A percentile compares a stretch with the other conserved stretches of the same genome.
These are phyloP conservation scores for Coenonympha arcania DNA, from an alignment of 2,888 invertebrate genomes.

Conservation along the genomic window DNA sequence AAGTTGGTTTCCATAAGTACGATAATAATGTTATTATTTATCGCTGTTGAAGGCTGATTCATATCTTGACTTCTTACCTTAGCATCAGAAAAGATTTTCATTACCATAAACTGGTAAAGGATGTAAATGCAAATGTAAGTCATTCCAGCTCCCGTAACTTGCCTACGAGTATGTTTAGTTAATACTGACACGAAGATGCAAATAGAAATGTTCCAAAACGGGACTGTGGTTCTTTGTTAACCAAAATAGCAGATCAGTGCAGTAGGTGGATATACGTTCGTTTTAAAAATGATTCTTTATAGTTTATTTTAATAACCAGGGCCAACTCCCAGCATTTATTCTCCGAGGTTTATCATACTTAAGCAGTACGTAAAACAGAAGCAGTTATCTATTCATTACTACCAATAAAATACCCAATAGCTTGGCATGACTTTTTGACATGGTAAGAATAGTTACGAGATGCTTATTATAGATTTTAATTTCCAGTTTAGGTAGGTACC, in stretches of 20 bases:
- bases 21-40: too few species aligned
- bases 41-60: slow-evolving; percentile 15
- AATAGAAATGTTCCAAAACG: slow-evolving; percentile 56
- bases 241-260: slow-evolving; percentile 40
- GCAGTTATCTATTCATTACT: too few species aligned
- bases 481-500: too few species aligned
- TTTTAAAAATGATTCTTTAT: slow-evolving; percentile 18
- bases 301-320: not conserved
- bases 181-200: slow-evolving; percentile 53
- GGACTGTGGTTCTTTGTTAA: slow-evolving; percentile 55
- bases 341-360: not conserved
- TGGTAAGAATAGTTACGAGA: too few species aligned
- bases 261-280: slow-evolving; percentile 11
- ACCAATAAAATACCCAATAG: too few species aligned
- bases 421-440: too few species aligned
- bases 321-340: not conserved
- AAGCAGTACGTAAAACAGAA: too few species aligned
- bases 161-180: slow-evolving; percentile 43
- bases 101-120: slow-evolving; percentile 25
- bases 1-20: slow-evolving; percentile 1
- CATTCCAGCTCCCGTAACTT: slow-evolving; percentile 26
- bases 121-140: slow-evolving; percentile 26
- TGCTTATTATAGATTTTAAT: too few species aligned
- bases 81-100: slow-evolving; percentile 16
- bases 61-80: slow-evolving; percentile 13